Evolutionary conservation across 2,797 vertebrate species (phyloP), one percentile per base, ranked within the genome.

Genomic region (Gallirallus australis): DNA sequence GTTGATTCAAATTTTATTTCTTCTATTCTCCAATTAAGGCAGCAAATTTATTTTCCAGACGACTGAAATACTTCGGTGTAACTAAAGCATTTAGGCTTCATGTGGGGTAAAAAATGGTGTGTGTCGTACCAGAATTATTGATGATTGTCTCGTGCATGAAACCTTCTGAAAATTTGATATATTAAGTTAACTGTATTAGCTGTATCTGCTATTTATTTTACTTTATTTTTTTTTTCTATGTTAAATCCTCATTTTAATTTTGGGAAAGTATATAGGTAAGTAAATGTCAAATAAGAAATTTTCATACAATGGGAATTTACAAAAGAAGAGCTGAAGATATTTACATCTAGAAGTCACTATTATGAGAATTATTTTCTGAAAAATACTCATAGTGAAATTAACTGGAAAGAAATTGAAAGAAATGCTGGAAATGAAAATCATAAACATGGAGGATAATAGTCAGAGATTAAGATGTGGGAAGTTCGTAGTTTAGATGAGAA

Each of bases 211-310:
- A 31, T 40, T 48, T 66, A 39, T 15, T 77, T 65, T 53, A 35
- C 6, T 53, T 18, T 12, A 35, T 53, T 12, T 15, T 2, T 15
- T 2, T 73, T 71, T 78, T 54, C 11, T 1, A 3, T 42, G 2
- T 25, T 56, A 48, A 83, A 20, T 16, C 7, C 8, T 48, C 7
- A 37, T 28, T n/a, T 25, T 47, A 64, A n/a, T 47, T 3, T 15
- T 19, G 0, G 10, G 9, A 52, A 63, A 1, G 8, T 59, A 39
- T 8, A 39, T 3, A 27, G 24, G 2, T 40, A 77, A 27, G 3
- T 37, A 39, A 24, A 5, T 13, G 13, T 35, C 47, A 80, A 42
- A 19, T 23, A 54, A 68, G 24, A 89, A 48, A 52, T 85, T n/a
- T 25, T 18, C 1, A 39, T 66, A 39, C 4, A 59, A 24, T 28